Percentiles rank a stretch among this genome's conserved stretches.
Evolutionary conservation across 2,888 invertebrate genomes (phyloP).

Genomic region (Campoletis raptor): DNA sequence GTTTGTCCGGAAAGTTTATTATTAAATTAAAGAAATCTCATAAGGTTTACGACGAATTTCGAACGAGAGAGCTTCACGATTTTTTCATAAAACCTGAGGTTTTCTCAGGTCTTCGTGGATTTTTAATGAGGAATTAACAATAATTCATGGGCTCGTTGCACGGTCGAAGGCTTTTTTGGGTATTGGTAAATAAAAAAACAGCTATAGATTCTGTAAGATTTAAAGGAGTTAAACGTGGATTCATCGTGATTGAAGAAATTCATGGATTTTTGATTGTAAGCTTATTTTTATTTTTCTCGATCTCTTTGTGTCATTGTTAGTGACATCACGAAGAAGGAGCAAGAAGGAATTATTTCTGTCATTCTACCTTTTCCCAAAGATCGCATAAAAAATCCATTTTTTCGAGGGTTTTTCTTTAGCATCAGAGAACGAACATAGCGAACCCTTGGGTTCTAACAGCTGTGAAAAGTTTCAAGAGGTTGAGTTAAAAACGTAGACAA

Average conservation of each 20-base stretch:
- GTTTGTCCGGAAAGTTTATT: constrained; percentile 38
- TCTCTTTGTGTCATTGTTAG: background rate
- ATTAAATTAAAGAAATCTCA: constrained; percentile 44
- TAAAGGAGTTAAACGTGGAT: background rate
- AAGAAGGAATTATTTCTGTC: background rate
- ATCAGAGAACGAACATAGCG: background rate
- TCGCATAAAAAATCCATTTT: background rate
- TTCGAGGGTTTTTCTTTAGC: background rate
- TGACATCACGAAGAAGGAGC: no score
- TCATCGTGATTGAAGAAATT: background rate
- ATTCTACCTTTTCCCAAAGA: no score
- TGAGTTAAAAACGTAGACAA: background rate
- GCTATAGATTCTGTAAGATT: background rate
- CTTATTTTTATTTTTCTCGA: background rate
- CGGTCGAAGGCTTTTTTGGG: background rate
- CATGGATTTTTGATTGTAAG: background rate
- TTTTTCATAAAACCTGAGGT: background rate
- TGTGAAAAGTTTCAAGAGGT: constrained; percentile 36
- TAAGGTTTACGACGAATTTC: constrained; percentile 1
- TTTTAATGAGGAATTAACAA: background rate
- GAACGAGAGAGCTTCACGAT: background rate
- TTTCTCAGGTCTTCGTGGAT: background rate
- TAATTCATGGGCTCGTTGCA: background rate
- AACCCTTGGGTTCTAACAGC: background rate
- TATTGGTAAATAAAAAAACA: background rate